Conservation (phyloP, 1,140 invertebrate species). For the Pantala flavescens region DNA sequence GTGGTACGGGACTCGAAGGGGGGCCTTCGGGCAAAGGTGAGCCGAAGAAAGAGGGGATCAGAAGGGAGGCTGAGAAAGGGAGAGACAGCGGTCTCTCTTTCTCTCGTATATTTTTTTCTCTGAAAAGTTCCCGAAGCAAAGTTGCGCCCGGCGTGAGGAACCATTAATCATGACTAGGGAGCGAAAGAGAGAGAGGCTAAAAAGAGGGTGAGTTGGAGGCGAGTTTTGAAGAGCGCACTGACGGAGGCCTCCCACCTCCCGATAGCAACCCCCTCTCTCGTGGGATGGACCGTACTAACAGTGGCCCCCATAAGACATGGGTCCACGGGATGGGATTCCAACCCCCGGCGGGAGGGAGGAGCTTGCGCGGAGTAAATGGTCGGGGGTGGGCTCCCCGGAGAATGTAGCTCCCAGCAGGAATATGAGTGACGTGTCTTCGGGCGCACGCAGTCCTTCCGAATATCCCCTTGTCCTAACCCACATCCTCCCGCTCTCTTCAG, state of each 20-base stretch:
- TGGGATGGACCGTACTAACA: background rate
- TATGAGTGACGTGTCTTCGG: conserved; percentile 4
- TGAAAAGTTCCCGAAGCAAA: conserved; percentile 4
- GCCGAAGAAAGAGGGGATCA: background rate
- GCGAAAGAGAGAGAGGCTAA: background rate
- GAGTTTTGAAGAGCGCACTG: conserved; percentile 3
- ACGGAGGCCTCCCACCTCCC: background rate
- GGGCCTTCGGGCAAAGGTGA: background rate
- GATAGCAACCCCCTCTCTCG: background rate
- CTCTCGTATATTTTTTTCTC: background rate
- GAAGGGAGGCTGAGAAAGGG: conserved; percentile 8
- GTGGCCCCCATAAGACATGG: background rate
- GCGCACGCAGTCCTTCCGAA: background rate
- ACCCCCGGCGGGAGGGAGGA: too few relatives aligned
- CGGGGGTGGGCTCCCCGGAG: background rate
- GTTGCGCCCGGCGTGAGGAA: background rate
- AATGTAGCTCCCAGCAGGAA: conserved; percentile 4
- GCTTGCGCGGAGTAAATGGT: background rate
- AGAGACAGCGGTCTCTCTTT: conserved; percentile 12
- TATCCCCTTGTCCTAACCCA: background rate
- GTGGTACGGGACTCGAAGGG: background rate
- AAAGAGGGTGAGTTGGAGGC: background rate
- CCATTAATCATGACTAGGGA: conserved; percentile 1
- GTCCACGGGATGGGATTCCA: background rate
- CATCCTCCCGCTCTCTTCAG: background rate